Evolutionary conservation across 1,140 invertebrate genomes (phyloP).

Genomic region (Augochlora pura): DNA sequence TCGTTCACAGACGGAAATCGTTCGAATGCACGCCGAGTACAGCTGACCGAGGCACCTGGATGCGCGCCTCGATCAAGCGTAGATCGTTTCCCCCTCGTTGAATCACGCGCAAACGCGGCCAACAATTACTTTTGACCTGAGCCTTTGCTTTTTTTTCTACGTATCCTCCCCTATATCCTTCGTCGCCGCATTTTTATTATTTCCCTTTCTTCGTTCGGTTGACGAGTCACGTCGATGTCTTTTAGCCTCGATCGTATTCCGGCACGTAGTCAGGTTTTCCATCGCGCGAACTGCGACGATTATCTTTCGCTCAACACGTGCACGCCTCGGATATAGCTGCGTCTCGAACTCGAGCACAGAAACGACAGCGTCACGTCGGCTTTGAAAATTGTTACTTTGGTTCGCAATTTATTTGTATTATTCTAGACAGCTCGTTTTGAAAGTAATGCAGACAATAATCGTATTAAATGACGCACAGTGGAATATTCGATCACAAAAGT

Average conservation of each 20-base stretch:
- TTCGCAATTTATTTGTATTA: too few relatives aligned
- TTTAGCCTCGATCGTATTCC: constrained; percentile 9
- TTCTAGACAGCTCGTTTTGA: too few relatives aligned
- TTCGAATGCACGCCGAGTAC: constrained; percentile 49
- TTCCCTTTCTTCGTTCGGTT: background rate
- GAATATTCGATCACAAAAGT: too few relatives aligned
- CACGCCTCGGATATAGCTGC: background rate
- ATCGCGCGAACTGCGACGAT: constrained; percentile 36
- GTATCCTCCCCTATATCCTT: background rate
- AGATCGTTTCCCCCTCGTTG: constrained; percentile 37
- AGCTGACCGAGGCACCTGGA: constrained; percentile 47
- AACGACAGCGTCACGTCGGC: background rate
- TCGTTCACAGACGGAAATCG: constrained; percentile 22
- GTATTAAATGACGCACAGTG: too few relatives aligned
- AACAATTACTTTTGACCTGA: background rate
- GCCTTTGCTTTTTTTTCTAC: background rate
- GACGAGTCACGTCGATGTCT: too few relatives aligned
- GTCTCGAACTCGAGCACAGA: background rate
- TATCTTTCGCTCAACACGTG: constrained; percentile 35
- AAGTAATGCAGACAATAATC: too few relatives aligned
- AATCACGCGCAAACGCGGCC: constrained; percentile 38
- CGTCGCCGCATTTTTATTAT: background rate
- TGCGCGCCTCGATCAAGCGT: constrained; percentile 6
- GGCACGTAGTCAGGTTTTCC: constrained; percentile 37
- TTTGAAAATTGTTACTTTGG: too few relatives aligned